Evolutionary conservation across 2,113 vertebrate genomes (phyloP).

Genomic region (Leptobrachium ailaonicum): DNA sequence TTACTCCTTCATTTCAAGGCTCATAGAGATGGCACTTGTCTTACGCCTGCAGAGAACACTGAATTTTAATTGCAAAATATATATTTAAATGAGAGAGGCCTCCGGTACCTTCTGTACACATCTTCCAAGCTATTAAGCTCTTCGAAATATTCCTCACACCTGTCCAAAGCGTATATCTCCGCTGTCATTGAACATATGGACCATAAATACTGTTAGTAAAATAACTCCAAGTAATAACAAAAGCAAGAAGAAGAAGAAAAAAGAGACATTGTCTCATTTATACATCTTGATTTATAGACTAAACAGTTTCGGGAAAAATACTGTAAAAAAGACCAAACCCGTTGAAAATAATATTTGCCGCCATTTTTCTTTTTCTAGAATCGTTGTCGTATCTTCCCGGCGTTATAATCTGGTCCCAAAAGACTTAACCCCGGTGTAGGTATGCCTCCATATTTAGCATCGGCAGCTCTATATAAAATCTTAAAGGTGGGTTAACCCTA

Average conservation of each 20-base stretch:
- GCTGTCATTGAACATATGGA: fast-evolving
- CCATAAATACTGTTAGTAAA: background rate
- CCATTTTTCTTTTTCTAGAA: too few relatives aligned
- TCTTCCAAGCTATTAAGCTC: slow-evolving; percentile 6
- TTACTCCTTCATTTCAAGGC: background rate
- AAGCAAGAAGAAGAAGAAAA: slow-evolving; percentile 54
- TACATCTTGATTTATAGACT: slow-evolving; percentile 48
- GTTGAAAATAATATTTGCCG: background rate
- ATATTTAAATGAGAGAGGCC: background rate
- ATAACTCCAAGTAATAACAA: slow-evolving; percentile 53
- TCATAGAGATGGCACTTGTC: slow-evolving; percentile 20
- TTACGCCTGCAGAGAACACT: slow-evolving; percentile 14
- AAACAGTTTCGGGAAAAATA: slow-evolving; percentile 20
- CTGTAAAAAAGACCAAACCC: background rate
- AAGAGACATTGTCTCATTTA: slow-evolving; percentile 55
- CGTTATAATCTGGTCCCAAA: background rate
- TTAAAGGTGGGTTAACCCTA: too few relatives aligned
- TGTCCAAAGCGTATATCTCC: fast-evolving
- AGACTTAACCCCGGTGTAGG: background rate
- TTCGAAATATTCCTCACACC: slow-evolving; percentile 4
- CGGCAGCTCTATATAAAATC: too few relatives aligned
- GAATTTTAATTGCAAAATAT: slow-evolving; percentile 29
- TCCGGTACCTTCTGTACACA: background rate
- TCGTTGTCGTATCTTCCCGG: too few relatives aligned
- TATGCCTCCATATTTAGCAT: too few relatives aligned